Evolutionary conservation across 2,113 vertebrate species (phyloP).

Genomic region (Gymnarchus niloticus): DNA sequence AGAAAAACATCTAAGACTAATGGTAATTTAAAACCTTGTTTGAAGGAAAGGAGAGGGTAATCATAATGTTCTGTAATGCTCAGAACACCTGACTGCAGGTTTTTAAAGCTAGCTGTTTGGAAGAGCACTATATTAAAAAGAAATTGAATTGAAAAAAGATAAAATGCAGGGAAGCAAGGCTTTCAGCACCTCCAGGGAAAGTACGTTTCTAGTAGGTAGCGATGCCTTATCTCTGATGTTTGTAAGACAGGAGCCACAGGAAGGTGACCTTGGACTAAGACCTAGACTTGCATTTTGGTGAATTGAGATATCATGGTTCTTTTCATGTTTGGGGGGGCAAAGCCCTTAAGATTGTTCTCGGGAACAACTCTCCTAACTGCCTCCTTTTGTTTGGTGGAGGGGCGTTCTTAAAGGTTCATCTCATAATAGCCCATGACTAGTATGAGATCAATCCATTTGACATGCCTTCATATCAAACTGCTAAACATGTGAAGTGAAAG

Average conservation of each 20-base stretch:
- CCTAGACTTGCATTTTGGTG: not conserved
- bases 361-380: not conserved
- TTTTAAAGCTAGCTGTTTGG: not conserved
- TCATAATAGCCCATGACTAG: not conserved
- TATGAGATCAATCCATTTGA: too few relatives aligned
- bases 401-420: not conserved
- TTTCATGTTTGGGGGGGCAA: not conserved
- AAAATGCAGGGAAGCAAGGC: not conserved
- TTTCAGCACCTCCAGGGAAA: not conserved
- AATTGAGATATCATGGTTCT: not conserved
- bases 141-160: not conserved
- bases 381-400: not conserved
- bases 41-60: not conserved
- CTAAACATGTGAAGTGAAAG: too few relatives aligned
- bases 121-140: not conserved
- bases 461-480: not conserved
- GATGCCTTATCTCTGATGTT: not conserved
- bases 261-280: not conserved
- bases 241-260: not conserved
- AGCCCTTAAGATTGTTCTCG: not conserved
- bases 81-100: not conserved
- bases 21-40: not conserved
- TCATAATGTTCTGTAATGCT: not conserved
- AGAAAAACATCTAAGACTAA: not conserved
- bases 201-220: not conserved